These are phyloP conservation scores for Drosophila setosimentum DNA, from an alignment of 2,888 invertebrate species.

Conservation along the genomic window DNA sequence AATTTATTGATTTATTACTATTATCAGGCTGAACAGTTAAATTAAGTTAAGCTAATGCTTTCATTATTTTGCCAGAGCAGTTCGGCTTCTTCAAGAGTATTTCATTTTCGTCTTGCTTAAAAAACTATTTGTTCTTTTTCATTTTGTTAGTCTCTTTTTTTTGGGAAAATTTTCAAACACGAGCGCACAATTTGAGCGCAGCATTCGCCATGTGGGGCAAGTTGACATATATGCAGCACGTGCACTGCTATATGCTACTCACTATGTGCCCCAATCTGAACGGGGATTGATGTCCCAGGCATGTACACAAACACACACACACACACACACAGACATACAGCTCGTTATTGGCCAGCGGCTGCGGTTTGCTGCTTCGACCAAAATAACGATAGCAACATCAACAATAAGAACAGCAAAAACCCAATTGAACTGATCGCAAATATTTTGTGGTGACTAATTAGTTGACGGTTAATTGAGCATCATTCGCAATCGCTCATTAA, in stretches of 20 bases:
- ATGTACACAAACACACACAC: conserved; percentile 11
- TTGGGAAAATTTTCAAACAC: conserved; percentile 62
- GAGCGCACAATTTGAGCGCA: conserved; percentile 62
- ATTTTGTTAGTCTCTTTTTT: conserved; percentile 10
- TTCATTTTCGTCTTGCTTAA: background rate
- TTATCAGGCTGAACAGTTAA: background rate
- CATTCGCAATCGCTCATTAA: background rate
- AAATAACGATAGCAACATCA: conserved; percentile 9
- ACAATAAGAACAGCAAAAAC: conserved; percentile 1
- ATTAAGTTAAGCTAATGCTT: background rate
- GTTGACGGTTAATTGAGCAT: conserved; percentile 21
- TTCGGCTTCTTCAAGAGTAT: background rate
- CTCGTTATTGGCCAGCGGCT: conserved; percentile 44
- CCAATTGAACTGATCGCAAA: conserved; percentile 9
- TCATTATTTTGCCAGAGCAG: background rate
- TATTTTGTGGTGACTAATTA: conserved; percentile 33
- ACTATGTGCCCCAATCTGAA: conserved; percentile 37
- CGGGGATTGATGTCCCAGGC: conserved; percentile 51
- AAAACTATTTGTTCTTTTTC: background rate
- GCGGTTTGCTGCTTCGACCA: conserved; percentile 16
- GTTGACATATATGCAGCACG: conserved; percentile 77
- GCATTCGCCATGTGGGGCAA: conserved; percentile 58
- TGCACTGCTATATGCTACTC: conserved; percentile 38
- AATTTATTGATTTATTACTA: background rate
- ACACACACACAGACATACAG: conserved; percentile 20